Evolutionary conservation across 2,113 vertebrate species (phyloP).

Genomic region (Anseranas semipalmata): DNA sequence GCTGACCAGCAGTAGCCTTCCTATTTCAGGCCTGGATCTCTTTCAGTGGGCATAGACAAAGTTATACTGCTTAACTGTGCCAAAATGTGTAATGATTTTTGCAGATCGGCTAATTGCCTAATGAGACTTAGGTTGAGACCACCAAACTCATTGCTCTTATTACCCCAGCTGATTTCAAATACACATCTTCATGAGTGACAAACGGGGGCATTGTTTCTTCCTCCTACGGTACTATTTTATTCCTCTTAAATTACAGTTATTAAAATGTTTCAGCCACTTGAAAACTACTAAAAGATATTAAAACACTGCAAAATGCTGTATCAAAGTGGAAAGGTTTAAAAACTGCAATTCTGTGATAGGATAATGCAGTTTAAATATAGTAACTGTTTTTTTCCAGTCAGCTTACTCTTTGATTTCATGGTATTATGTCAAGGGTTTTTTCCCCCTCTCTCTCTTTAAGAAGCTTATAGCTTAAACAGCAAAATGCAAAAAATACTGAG

Average conservation of each 20-base stretch:
- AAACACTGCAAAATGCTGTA: constrained; percentile 60
- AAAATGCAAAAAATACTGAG: constrained; percentile 15
- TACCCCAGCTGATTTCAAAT: constrained; percentile 15
- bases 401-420: constrained; percentile 75
- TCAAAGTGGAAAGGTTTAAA: constrained; percentile 65
- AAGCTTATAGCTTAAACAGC: constrained; percentile 52
- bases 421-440: constrained; percentile 65
- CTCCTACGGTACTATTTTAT: constrained; percentile 35
- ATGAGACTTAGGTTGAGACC: constrained; percentile 18
- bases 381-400: constrained; percentile 53
- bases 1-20: constrained; percentile 14
- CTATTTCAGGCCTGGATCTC: not conserved
- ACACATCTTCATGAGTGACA: not conserved
- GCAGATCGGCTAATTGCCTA: constrained; percentile 34
- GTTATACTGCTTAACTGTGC: constrained; percentile 6
- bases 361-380: constrained; percentile 80
- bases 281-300: constrained; percentile 43
- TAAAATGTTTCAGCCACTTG: constrained; percentile 44
- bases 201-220: constrained; percentile 44
- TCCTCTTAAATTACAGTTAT: constrained; percentile 42
- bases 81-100: constrained; percentile 43
- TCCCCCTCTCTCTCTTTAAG: not conserved
- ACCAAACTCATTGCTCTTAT: not conserved
- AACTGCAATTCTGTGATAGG: constrained; percentile 68
- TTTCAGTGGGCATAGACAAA: not conserved